Base-by-base conservation (phyloP, 2,113 vertebrate species). In the Collichthys lucidus region DNA sequence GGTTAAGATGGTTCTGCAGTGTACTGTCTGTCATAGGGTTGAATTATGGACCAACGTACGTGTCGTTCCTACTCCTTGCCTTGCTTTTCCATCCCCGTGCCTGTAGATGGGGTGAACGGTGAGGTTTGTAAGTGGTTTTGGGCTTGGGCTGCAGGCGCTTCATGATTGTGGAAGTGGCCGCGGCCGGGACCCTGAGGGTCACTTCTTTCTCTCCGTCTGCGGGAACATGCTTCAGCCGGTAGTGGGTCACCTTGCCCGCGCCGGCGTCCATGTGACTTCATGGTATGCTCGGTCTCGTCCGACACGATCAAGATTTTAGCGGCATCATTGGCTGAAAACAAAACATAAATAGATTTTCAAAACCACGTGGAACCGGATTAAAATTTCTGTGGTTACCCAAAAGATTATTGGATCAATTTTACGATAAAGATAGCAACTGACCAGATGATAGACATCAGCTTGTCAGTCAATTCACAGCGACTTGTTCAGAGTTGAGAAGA, bases 41-140 rank as follows among this genome's bases (percentile, higher is more conserved):
- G 92, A 93, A 92, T 92, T 87, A 92, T 88, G 90, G 91, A 92
- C 90, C 93, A 95, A 93, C 94, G 86, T 96, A 99, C 98, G 95
- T 97, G 98, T 99, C 70, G 95, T 98, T 95, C 98, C 98, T 92
- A 96, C 96, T 92, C 97, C 98, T 96, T 97, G 96, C 93, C 97
- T 97, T 90, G 96, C 93, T 94, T 97, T 99, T 88, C 98, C 98
- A 87, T 96, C 97, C 81, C 97, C 96, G 56, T 88, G 95, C 86
- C 94, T 97, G 91, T 99, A 99, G 79, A 98, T 76, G 35, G 98
- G 98, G 60, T 96, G 93, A 53, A 99, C 96, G 0, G 87, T 95
- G 90, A 99, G 90, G 85, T 96, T n/a, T 85, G 50, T 99, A 99
- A 0, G 95, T 95, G 75, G 98, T 99, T 22, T 86, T 31, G 0